A percentile compares a stretch with the other conserved stretches of the same genome.
Evolutionary conservation across 1,140 invertebrate species (phyloP).

Genomic region (Hyles euphorbiae): DNA sequence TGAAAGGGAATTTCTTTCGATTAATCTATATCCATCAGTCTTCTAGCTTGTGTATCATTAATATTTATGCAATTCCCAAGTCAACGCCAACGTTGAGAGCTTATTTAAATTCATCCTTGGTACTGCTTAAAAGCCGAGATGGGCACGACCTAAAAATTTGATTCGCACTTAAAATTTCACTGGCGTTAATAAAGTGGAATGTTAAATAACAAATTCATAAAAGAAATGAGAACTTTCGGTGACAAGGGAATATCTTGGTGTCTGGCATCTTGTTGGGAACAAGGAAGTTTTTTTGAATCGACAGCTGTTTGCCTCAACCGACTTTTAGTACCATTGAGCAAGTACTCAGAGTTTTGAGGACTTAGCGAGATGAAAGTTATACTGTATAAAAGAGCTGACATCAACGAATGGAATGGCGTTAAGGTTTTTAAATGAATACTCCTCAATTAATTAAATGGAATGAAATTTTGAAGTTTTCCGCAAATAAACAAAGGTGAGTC

Average conservation of each 20-base stretch:
- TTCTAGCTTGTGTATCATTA: constrained; percentile 46
- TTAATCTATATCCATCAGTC: constrained; percentile 51
- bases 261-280: too few species aligned
- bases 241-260: neutral
- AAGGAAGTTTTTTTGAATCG: too few species aligned
- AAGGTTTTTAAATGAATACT: too few species aligned
- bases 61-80: constrained; percentile 60
- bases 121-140: constrained; percentile 42
- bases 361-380: too few species aligned
- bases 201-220: constrained; percentile 30
- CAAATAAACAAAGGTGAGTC: too few species aligned
- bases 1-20: constrained; percentile 27
- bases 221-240: constrained; percentile 6
- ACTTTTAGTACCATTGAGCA: too few species aligned
- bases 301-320: too few species aligned
- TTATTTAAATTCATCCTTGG: constrained; percentile 64
- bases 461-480: too few species aligned
- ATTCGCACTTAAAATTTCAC: constrained; percentile 49
- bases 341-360: too few species aligned
- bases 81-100: constrained; percentile 46
- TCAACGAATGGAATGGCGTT: too few species aligned
- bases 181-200: constrained; percentile 32
- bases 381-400: too few species aligned
- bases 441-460: too few species aligned
- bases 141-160: constrained; percentile 44